Percentiles rank a stretch among this genome's conserved stretches.
These are phyloP conservation scores for Leptinotarsa haldemani DNA, from an alignment of 2,888 invertebrate species.

Conservation along the genomic window DNA sequence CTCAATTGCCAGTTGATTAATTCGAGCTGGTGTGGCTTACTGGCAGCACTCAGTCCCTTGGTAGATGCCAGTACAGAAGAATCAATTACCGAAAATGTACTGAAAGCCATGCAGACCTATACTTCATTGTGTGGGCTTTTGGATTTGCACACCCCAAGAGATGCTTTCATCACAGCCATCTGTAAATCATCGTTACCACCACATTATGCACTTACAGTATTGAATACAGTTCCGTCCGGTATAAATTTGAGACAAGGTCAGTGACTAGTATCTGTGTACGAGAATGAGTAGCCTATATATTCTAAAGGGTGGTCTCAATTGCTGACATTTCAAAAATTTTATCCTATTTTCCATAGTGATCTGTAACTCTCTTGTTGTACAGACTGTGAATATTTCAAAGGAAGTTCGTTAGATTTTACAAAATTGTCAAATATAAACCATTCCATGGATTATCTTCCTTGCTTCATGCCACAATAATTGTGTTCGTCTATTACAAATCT, in stretches of 20 bases:
- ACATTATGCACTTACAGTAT: slow-evolving; percentile 91
- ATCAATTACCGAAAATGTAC: slow-evolving; percentile 87
- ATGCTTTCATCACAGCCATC: slow-evolving; percentile 94
- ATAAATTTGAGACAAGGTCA: slow-evolving; percentile 59
- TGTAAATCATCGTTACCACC: slow-evolving; percentile 97
- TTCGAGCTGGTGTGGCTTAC: slow-evolving; percentile 94
- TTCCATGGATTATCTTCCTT: too few species aligned
- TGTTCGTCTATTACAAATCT: too few species aligned
- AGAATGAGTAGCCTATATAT: background rate
- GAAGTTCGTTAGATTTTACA: too few species aligned
- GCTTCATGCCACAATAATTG: too few species aligned
- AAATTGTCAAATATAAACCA: too few species aligned
- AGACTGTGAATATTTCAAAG: too few species aligned
- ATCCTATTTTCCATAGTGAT: too few species aligned
- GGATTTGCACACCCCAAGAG: slow-evolving; percentile 81
- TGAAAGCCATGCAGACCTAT: slow-evolving; percentile 91
- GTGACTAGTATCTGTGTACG: background rate
- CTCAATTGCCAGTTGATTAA: slow-evolving; percentile 83
- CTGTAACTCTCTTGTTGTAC: too few species aligned
- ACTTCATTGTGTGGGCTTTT: slow-evolving; percentile 91
- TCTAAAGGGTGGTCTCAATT: background rate
- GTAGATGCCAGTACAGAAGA: slow-evolving; percentile 97
- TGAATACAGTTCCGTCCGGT: slow-evolving; percentile 74
- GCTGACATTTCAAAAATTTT: too few species aligned
- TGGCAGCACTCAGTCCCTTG: slow-evolving; percentile 90